These are phyloP conservation scores for Cantharis flavilabris DNA, from an alignment of 2,888 invertebrate genomes.

Conservation along the genomic window DNA sequence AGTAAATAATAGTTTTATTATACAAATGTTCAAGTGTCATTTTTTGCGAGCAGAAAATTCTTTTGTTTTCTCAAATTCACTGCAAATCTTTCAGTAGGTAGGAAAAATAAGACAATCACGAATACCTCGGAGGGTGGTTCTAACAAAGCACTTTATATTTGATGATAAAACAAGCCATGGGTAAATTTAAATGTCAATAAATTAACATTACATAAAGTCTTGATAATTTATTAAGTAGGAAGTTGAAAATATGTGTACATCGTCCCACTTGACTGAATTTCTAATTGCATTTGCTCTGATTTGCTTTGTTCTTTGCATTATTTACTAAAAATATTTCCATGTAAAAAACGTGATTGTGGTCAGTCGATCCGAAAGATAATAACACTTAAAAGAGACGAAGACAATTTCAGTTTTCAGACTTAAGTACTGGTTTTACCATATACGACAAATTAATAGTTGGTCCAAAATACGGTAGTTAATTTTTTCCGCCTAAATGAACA, in stretches of 20 bases:
- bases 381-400: not conserved
- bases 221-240: constrained; percentile 15
- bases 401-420: not conserved
- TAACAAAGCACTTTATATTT: not conserved
- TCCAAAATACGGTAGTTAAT: not conserved
- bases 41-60: not conserved
- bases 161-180: not conserved
- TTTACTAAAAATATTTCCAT: not conserved
- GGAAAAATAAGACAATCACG: not conserved
- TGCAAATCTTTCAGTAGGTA: not conserved
- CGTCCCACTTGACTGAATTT: constrained; percentile 14
- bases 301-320: not conserved
- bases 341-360: not conserved
- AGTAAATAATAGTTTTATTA: not conserved
- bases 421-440: not conserved
- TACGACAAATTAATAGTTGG: not conserved
- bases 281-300: not conserved
- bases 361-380: not conserved
- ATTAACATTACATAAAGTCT: not conserved
- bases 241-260: constrained; percentile 13
- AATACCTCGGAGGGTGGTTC: not conserved
- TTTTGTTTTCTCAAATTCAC: not conserved
- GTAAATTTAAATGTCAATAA: not conserved
- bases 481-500: not conserved
- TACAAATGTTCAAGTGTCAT: too few relatives aligned